Percentiles rank a stretch among this genome's conserved stretches.
Conservation (phyloP, 2,888 invertebrate species). For the Chydorus sphaericus region DNA sequence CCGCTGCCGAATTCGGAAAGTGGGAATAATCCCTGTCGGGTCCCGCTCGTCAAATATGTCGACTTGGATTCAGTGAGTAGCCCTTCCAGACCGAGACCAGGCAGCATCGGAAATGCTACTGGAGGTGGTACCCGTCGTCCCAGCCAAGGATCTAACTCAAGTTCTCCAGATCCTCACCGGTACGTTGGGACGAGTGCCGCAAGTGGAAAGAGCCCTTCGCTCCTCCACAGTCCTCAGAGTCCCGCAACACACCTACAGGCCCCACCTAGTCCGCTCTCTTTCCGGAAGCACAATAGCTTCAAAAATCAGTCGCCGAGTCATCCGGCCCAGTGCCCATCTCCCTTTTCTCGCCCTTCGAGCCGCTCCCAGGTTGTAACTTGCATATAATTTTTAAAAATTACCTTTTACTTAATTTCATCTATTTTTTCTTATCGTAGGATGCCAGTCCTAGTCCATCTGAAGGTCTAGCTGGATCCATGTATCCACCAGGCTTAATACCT, state of each 20-base stretch:
- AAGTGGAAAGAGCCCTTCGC: neutral
- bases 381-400: neutral
- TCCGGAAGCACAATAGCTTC: too few species aligned
- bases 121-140: neutral
- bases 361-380: constrained; percentile 7
- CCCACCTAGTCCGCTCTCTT: constrained; percentile 11
- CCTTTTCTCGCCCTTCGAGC: constrained; percentile 11
- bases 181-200: neutral
- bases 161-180: constrained; percentile 14
- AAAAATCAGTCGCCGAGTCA: constrained; percentile 11
- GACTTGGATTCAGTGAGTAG: constrained; percentile 13
- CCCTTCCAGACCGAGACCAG: constrained; percentile 10
- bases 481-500: neutral
- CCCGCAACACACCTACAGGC: constrained; percentile 13
- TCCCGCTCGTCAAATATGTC: constrained; percentile 14
- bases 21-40: constrained; percentile 2
- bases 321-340: constrained; percentile 9
- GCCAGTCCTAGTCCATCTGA: constrained; percentile 9
- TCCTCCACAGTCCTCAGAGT: constrained; percentile 6
- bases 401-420: neutral
- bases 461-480: constrained; percentile 2
- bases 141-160: constrained; percentile 12
- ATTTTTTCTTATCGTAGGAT: neutral
- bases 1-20: neutral
- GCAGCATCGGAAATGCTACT: neutral